Evolutionary conservation across 2,113 vertebrate genomes (phyloP), one percentile per base, ranked within the genome.

Genomic region (Hystrix brachyura): DNA sequence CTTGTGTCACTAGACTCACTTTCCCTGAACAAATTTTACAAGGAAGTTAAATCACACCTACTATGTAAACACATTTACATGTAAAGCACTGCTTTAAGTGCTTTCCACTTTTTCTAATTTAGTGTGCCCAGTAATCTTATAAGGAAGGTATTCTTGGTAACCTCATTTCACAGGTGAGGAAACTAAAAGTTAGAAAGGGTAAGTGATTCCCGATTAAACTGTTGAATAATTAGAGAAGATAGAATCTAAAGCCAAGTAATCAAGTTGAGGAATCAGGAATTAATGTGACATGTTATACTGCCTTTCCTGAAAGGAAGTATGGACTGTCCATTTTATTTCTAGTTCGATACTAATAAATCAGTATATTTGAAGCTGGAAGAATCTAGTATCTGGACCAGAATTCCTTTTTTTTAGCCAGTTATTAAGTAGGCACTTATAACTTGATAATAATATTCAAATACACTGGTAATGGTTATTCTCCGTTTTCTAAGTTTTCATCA

Each of bases 121-220:
- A 86, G 67, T 32, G 5, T 19, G 51, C 32, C 43, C 7, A 32
- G 21, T 15, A 94, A 48, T 82, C 19, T 19, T 64, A 9, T 59
- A 11, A 74, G 57, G 38, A 91, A 91, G n/a, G 59, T 93, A 93
- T 79, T 96, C 21, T 59, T 69, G 83, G 86, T 93, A 88, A 76
- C 48, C 55, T 95, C 71, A 76, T 95, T 96, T 96, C 67, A 90
- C 72, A 94, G 48, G 79, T 80, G 60, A 96, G 53, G 53, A 97
- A 81, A 91, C 57, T 76, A 69, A 97, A 92, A 90, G 53, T 76
- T 59, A 76, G 15, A 72, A 7, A 94, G 60, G 17, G 94, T 96
- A 89, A 65, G 10, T 90, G 51, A 67, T 93, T 93, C 11, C 27
- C 12, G 72, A 51, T 74, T 53, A 93, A 94, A 94, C 0, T 80